Percentiles rank a stretch among this genome's conserved stretches.
These are phyloP conservation scores for Cecropterus lyciades DNA, from an alignment of 1,140 invertebrate species.

Conservation along the genomic window DNA sequence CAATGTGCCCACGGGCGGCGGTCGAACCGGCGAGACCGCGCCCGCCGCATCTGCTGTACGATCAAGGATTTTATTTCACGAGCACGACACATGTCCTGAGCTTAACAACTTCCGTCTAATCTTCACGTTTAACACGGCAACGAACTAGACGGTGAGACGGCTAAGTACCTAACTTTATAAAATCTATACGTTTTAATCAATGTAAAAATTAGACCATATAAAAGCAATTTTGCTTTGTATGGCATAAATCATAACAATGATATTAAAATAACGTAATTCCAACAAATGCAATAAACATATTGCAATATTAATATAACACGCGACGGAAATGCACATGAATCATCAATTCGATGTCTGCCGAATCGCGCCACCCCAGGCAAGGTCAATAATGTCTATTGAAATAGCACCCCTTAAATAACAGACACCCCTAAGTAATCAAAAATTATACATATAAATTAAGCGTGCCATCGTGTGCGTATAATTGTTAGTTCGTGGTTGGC, in stretches of 20 bases:
- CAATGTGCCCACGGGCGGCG: slow-evolving; percentile 70
- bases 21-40: slow-evolving; percentile 50
- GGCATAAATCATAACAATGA: not conserved
- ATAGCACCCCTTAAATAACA: slow-evolving; percentile 20
- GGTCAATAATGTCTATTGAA: slow-evolving; percentile 28
- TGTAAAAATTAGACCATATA: too few relatives aligned
- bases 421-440: slow-evolving; percentile 30
- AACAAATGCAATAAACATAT: slow-evolving; percentile 6
- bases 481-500: slow-evolving; percentile 40
- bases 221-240: not conserved
- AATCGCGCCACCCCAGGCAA: slow-evolving; percentile 20
- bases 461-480: slow-evolving; percentile 1
- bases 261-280: not conserved
- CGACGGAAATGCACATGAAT: slow-evolving; percentile 19
- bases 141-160: not conserved
- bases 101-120: slow-evolving; percentile 48
- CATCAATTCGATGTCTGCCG: slow-evolving; percentile 18
- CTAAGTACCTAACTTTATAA: too few relatives aligned
- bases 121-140: slow-evolving; percentile 1
- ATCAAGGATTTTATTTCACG: slow-evolving; percentile 64
- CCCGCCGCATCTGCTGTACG: slow-evolving; percentile 70
- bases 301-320: slow-evolving; percentile 13
- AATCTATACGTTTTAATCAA: too few relatives aligned
- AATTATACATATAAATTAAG: slow-evolving; percentile 23
- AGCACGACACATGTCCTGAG: slow-evolving; percentile 57